These are phyloP conservation scores for Perca schrenkii DNA, from an alignment of 2,113 vertebrate species.

Conservation along the genomic window DNA sequence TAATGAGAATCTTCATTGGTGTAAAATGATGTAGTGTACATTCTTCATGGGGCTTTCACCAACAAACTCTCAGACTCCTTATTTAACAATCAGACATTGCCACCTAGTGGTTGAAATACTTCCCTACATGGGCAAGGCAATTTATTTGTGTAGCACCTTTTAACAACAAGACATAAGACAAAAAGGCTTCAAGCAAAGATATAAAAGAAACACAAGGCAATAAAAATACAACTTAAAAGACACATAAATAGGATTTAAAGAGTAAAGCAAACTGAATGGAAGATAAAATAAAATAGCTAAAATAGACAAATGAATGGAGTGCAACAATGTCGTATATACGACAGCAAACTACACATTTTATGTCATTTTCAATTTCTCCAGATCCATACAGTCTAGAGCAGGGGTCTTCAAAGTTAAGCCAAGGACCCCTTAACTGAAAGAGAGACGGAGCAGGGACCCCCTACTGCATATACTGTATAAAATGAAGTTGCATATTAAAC, in stretches of 20 bases:
- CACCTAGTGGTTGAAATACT: constrained; percentile 37
- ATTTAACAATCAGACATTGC: constrained; percentile 23
- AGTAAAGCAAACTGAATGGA: background rate
- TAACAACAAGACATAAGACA: background rate
- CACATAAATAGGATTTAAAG: background rate
- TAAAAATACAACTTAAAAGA: background rate
- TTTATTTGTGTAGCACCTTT: background rate
- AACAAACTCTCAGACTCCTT: too few species aligned
- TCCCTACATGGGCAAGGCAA: background rate
- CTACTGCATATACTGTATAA: too few species aligned
- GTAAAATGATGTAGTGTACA: background rate
- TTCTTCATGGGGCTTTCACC: background rate
- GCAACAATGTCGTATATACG: too few species aligned
- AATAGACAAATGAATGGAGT: too few species aligned
- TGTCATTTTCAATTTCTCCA: too few species aligned
- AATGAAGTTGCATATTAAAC: too few species aligned
- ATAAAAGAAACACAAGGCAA: background rate
- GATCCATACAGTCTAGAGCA: too few species aligned
- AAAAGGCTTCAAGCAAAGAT: background rate
- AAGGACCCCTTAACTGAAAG: too few species aligned
- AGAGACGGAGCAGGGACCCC: too few species aligned
- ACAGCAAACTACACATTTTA: too few species aligned
- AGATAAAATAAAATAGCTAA: too few species aligned
- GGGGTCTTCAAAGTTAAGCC: too few species aligned
- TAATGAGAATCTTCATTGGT: background rate